phyloP scores from a whole-genome alignment of 2,113 vertebrate species.

The Abramis brama region DNA sequence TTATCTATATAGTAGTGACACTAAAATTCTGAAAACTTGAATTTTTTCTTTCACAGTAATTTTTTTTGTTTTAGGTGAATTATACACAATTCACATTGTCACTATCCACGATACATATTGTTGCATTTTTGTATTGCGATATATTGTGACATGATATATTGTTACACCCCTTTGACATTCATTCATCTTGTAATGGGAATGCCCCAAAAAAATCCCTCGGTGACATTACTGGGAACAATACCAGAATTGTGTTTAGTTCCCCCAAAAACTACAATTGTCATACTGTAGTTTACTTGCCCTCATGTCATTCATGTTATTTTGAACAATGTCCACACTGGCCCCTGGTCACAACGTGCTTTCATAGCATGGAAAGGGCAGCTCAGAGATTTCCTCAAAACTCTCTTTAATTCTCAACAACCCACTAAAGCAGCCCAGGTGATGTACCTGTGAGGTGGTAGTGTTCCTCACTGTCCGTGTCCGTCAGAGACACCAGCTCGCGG shows the following conservation, averaged over 20 bases:
- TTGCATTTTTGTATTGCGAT: no score
- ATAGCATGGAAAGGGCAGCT: background rate
- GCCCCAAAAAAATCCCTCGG: background rate
- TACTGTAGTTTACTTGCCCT: background rate
- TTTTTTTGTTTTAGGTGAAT: no score
- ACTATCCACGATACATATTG: no score
- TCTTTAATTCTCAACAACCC: background rate
- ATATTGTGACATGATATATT: no score
- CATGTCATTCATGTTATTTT: background rate
- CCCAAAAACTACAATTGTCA: background rate
- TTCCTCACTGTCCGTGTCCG: constrained; percentile 92
- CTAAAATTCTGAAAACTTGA: no score
- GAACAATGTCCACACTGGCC: no score
- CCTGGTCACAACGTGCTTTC: background rate
- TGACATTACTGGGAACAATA: background rate
- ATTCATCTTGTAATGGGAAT: background rate
- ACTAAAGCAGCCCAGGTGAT: background rate
- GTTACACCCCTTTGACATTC: no score
- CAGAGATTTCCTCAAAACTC: background rate
- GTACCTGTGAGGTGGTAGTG: constrained; percentile 94
- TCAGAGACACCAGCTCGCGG: constrained; percentile 93
- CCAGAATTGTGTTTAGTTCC: background rate
- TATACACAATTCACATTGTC: no score
- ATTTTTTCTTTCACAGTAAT: no score
- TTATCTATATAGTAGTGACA: no score